These are phyloP conservation scores for Harmothoe impar DNA, from an alignment of 2,888 invertebrate genomes.

Conservation along the genomic window DNA sequence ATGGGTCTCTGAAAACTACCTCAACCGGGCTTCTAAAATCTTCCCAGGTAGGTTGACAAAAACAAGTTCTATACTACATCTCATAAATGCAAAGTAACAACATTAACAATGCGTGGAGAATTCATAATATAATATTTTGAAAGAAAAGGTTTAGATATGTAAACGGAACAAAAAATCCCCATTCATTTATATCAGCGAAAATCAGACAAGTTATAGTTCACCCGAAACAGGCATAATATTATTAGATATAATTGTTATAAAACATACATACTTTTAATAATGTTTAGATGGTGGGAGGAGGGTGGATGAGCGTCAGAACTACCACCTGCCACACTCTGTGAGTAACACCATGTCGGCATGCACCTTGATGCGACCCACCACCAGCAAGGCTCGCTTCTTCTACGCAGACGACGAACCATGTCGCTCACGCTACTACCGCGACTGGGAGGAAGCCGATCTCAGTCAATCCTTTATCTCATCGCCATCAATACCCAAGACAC, in stretches of 20 bases:
- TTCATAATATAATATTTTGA: no score
- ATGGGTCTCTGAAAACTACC: slow-evolving; percentile 18
- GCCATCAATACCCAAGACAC: slow-evolving; percentile 81
- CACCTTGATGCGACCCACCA: slow-evolving; percentile 74
- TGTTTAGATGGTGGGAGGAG: not conserved
- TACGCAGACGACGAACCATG: slow-evolving; percentile 72
- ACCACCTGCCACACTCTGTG: slow-evolving; percentile 75
- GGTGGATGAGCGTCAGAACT: not conserved
- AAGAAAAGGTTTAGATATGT: no score
- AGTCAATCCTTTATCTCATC: slow-evolving; percentile 76
- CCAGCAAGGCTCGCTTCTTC: slow-evolving; percentile 63
- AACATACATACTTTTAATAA: no score
- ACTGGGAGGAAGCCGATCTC: slow-evolving; percentile 28
- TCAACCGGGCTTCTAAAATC: not conserved
- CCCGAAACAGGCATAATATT: no score
- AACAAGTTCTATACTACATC: no score
- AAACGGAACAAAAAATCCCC: no score
- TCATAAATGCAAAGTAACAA: no score
- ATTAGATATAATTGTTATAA: no score
- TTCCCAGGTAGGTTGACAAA: slow-evolving; percentile 34
- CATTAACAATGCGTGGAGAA: no score
- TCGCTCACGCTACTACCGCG: slow-evolving; percentile 72
- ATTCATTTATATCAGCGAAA: no score
- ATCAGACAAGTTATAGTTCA: no score
- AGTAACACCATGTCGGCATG: slow-evolving; percentile 78